phyloP scores from a whole-genome alignment of 2,797 vertebrate genomes.

The Poecilia wingei region DNA sequence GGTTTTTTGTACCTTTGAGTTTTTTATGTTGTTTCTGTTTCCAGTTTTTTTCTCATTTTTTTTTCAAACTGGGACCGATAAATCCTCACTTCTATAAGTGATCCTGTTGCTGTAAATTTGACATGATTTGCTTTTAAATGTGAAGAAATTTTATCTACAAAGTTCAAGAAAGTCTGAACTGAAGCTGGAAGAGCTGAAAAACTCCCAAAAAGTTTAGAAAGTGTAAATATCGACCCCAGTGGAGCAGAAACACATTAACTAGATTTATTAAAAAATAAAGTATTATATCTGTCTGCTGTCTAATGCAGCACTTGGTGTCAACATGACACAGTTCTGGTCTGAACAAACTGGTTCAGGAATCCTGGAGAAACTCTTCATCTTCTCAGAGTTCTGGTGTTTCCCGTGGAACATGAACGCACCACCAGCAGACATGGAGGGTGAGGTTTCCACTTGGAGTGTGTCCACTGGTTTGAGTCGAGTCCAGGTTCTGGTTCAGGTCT shows the following conservation, averaged over 20 bases:
- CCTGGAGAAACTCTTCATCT: neutral
- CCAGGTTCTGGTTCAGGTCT: slow-evolving; percentile 5
- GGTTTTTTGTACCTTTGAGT: too few species aligned
- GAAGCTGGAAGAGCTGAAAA: neutral
- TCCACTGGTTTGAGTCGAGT: neutral
- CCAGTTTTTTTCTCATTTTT: neutral
- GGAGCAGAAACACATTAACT: neutral
- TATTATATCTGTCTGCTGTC: neutral
- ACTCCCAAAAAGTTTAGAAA: neutral
- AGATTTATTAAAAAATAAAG: neutral
- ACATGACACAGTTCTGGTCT: neutral
- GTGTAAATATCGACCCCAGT: neutral
- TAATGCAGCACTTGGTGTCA: neutral
- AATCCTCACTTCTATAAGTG: too few species aligned
- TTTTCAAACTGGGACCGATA: neutral
- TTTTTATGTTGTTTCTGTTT: too few species aligned
- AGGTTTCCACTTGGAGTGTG: neutral
- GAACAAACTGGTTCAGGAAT: neutral
- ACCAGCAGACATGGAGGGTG: neutral
- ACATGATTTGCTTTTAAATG: neutral
- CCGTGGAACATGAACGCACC: neutral
- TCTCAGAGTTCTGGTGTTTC: neutral
- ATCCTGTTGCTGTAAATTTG: neutral
- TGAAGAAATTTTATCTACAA: neutral
- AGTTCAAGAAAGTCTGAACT: neutral